Evolutionary conservation across 2,797 vertebrate genomes (phyloP).

Genomic region (Enteromius mattozi): DNA sequence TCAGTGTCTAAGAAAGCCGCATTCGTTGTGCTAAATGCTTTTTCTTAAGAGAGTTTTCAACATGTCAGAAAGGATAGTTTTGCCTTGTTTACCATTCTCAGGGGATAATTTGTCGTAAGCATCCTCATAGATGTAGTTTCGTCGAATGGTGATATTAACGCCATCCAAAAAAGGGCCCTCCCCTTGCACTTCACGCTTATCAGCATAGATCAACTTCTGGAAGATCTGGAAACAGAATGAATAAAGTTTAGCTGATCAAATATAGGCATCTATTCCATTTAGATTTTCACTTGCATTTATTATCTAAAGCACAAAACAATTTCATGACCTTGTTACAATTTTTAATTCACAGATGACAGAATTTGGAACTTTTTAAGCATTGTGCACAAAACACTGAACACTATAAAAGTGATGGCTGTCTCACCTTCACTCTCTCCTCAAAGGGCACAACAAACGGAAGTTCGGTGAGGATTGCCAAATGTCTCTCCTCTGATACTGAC

Average conservation of each 20-base stretch:
- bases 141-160: conserved; percentile 95
- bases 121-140: conserved; percentile 99
- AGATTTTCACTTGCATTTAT: background rate
- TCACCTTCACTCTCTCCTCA: conserved; percentile 98
- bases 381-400: background rate
- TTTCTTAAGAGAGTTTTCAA: conserved; percentile 1
- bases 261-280: background rate
- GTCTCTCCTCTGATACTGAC: conserved; percentile 95
- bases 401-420: background rate
- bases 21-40: background rate
- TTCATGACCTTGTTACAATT: background rate
- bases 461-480: conserved; percentile 96
- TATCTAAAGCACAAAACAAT: background rate
- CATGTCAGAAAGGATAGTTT: background rate
- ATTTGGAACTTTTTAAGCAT: background rate
- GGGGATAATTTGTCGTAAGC: conserved; percentile 98
- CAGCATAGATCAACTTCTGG: conserved; percentile 95
- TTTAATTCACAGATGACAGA: background rate
- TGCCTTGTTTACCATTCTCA: conserved; percentile 88
- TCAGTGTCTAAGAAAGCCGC: background rate
- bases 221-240: conserved; percentile 84
- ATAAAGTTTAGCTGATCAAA: background rate
- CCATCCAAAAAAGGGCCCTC: conserved; percentile 95
- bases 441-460: conserved; percentile 98
- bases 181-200: conserved; percentile 96